Percentiles rank a stretch among this genome's conserved stretches.
Evolutionary conservation across 2,888 invertebrate genomes (phyloP).

Genomic region (Eupeodes latifasciatus): DNA sequence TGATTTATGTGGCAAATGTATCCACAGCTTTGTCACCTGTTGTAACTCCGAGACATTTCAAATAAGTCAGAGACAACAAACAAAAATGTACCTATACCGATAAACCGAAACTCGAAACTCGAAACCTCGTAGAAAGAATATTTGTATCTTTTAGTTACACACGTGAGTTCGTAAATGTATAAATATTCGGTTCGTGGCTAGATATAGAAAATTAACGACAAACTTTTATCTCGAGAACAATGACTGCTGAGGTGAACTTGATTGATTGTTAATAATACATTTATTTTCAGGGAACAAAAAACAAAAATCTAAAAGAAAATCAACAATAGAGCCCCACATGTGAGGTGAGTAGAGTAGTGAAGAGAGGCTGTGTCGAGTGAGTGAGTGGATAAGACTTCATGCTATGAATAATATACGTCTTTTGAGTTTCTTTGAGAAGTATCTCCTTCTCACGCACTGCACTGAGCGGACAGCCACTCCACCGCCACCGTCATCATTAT

Average conservation of each 20-base stretch:
- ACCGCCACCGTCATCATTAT: slow-evolving; percentile 36
- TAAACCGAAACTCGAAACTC: slow-evolving; percentile 55
- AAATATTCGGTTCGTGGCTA: not conserved
- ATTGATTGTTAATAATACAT: slow-evolving; percentile 75
- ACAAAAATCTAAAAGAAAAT: slow-evolving; percentile 33
- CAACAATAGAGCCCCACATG: slow-evolving; percentile 50
- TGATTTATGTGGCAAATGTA: slow-evolving; percentile 72
- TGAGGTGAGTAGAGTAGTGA: not conserved
- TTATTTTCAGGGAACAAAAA: slow-evolving; percentile 38
- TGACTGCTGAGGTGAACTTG: slow-evolving; percentile 72
- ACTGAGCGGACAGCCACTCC: not conserved
- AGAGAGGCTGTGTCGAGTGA: not conserved
- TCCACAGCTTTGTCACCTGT: slow-evolving; percentile 71
- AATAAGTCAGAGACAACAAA: slow-evolving; percentile 13
- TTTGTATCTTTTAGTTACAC: slow-evolving; percentile 63
- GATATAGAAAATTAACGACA: slow-evolving; percentile 73
- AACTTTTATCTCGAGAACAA: slow-evolving; percentile 72
- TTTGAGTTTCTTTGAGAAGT: slow-evolving; percentile 47
- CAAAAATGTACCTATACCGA: slow-evolving; percentile 1
- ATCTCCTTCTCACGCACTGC: slow-evolving; percentile 40
- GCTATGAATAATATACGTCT: slow-evolving; percentile 7
- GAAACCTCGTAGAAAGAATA: slow-evolving; percentile 29
- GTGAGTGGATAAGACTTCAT: slow-evolving; percentile 35
- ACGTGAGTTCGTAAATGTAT: slow-evolving; percentile 29
- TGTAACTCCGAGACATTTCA: slow-evolving; percentile 40